Evolutionary conservation across 2,888 invertebrate genomes (phyloP), one percentile per base, ranked within the genome.

Genomic region (Venustoraphidia nigricollis): DNA sequence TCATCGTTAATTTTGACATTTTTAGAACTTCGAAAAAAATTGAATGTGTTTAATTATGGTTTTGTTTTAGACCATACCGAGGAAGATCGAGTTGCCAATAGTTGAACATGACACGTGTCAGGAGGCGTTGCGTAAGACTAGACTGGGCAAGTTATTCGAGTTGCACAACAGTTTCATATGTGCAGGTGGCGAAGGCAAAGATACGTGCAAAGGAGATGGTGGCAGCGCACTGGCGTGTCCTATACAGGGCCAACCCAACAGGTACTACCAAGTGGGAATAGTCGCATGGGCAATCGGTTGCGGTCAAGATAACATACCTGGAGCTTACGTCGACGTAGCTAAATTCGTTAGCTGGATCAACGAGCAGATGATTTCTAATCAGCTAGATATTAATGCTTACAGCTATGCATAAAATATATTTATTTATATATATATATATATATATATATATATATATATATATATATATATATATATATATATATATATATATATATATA

Each of bases 161-260:
- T 69, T 90, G 9, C 76, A 87, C 57, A 60, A 69, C 0, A 77
- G 79, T 8, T 86, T 87, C 61, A 75, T 85, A 50, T 89, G 89
- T 58, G 88, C 88, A 0, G 87, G 86, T 0, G 87, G 87, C 0
- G 82, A 83, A 57, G 81, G 77, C 10, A 76, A 74, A 53, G 86
- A 87, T 56, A 81, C 83, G 0, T 87, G 88, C 66, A 76, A 75
- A 58, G 27, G 5, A 27, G 81, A 89, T 59, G 88, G 88, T 0
- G 88, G 88, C 1, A 81, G 85, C 14, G 84, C 88, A 0, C 66
- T 89, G 10, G 82, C 83, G 1, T 89, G 88, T 54, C 81, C 83
- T 1, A 66, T 81, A 45, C 66, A 66, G 50, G 74, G 72, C 35
- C 58, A 63, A 44, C 60, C 60, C 1, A 56, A 53, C 10, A 66